phyloP scores from a whole-genome alignment of 1,140 invertebrate species.

The Centruroides vittatus region DNA sequence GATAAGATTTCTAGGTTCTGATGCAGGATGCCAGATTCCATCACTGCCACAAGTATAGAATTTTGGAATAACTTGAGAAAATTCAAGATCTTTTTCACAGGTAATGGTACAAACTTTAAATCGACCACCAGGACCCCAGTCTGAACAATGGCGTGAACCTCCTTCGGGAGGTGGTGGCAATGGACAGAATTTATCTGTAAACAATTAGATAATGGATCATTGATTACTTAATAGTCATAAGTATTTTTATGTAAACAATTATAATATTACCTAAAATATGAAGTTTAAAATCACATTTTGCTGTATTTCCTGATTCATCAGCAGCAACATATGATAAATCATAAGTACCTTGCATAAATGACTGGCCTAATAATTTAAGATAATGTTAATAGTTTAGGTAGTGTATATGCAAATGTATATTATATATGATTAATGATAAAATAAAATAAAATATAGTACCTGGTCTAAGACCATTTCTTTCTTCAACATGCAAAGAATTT shows the following conservation, averaged over 20 bases:
- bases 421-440: not conserved
- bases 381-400: not conserved
- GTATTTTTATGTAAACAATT: not conserved
- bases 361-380: conserved; percentile 37
- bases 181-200: conserved; percentile 76
- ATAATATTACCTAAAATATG: conserved; percentile 58
- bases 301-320: conserved; percentile 78
- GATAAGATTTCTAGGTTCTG: conserved; percentile 59
- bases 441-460: conserved; percentile 32
- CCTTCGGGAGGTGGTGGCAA: conserved; percentile 70
- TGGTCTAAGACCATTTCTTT: conserved; percentile 71
- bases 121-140: conserved; percentile 78
- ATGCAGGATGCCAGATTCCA: conserved; percentile 86
- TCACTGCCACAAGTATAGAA: conserved; percentile 94
- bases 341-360: conserved; percentile 81
- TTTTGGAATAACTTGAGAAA: conserved; percentile 77
- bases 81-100: conserved; percentile 69
- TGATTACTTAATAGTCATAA: not conserved
- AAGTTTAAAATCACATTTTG: conserved; percentile 84
- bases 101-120: conserved; percentile 55
- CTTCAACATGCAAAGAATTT: conserved; percentile 53
- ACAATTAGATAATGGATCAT: conserved; percentile 12
- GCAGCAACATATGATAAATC: conserved; percentile 85
- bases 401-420: no score
- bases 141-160: conserved; percentile 76